Percentiles rank a stretch among this genome's conserved stretches.
phyloP scores from a whole-genome alignment of 2,113 vertebrate species.

The Gobiocypris rarus region DNA sequence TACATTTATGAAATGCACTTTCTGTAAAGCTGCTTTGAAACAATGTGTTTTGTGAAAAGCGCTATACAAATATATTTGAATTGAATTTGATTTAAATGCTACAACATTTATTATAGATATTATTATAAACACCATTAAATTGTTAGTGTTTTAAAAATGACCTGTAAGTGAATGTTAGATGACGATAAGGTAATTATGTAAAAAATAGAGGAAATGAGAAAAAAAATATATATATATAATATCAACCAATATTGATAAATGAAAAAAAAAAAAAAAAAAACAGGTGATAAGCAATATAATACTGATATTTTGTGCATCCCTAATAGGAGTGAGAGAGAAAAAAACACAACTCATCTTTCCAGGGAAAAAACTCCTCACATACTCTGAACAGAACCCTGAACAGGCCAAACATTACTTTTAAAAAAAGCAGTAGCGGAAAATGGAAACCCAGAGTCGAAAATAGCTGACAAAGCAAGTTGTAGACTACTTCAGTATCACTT shows the following conservation, averaged over 20 bases:
- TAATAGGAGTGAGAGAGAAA: not conserved
- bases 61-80: too few species aligned
- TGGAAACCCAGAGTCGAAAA: not conserved
- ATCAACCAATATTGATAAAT: too few species aligned
- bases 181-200: not conserved
- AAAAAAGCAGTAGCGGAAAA: not conserved
- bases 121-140: not conserved
- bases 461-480: constrained; percentile 8
- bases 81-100: not conserved
- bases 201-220: too few species aligned
- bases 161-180: not conserved
- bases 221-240: too few species aligned
- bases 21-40: too few species aligned
- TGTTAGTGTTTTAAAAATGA: not conserved
- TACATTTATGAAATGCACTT: too few species aligned
- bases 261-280: too few species aligned
- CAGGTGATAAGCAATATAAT: too few species aligned
- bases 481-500: not conserved
- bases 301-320: not conserved
- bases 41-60: too few species aligned
- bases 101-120: not conserved
- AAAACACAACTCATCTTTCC: not conserved
- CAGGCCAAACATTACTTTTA: not conserved
- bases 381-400: not conserved
- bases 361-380: not conserved